phyloP scores from a whole-genome alignment of 2,113 vertebrate species.

The Ondatra zibethicus region DNA sequence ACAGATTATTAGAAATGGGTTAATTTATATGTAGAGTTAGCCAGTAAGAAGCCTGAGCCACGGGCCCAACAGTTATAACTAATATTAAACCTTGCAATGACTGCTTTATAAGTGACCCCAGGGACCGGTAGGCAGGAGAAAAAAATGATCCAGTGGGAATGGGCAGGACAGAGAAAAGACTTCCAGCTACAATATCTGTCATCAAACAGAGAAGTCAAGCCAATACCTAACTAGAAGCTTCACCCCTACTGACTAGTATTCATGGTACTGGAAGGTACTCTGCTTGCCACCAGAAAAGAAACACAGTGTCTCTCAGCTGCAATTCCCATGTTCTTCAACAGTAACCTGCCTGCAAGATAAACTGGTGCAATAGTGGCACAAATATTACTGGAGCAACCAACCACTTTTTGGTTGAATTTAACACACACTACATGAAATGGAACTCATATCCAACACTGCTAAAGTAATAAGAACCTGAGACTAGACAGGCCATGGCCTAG shows the following conservation, averaged over 20 bases:
- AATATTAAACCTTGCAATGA: too few species aligned
- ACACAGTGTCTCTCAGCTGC: background rate
- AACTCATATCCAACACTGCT: background rate
- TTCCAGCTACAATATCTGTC: too few species aligned
- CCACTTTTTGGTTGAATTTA: background rate
- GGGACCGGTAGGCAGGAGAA: too few species aligned
- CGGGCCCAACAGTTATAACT: too few species aligned
- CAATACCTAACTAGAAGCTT: background rate
- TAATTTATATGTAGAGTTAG: too few species aligned
- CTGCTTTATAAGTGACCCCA: too few species aligned
- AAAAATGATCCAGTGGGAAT: too few species aligned
- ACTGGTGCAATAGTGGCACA: background rate
- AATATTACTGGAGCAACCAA: background rate
- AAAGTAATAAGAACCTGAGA: background rate
- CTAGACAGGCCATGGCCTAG: background rate
- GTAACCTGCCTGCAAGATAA: background rate
- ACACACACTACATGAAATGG: background rate
- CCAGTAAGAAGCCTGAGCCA: too few species aligned
- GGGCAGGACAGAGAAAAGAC: too few species aligned
- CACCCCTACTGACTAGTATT: background rate
- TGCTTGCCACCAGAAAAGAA: background rate
- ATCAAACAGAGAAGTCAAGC: background rate
- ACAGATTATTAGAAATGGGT: too few species aligned
- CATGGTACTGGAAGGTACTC: background rate
- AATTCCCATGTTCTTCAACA: background rate